Conservation (phyloP, 2,888 invertebrate species). For the Andrena marginata region DNA sequence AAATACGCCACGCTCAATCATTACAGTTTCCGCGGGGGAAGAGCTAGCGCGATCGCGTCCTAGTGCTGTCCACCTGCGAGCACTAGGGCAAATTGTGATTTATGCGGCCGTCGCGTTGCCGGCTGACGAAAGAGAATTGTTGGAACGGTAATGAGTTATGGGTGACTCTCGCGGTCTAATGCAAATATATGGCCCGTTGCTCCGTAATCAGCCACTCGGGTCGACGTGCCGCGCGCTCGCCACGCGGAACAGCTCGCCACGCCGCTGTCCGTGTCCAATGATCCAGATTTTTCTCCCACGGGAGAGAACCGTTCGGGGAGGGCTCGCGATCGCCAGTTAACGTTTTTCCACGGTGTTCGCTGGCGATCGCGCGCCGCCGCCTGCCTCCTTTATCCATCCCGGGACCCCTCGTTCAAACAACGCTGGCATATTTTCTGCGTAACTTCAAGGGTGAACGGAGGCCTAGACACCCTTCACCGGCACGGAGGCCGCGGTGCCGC, state of each 20-base stretch:
- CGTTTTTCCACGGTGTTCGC: conserved; percentile 24
- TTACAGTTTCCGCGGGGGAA: conserved; percentile 19
- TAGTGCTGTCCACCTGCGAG: conserved; percentile 63
- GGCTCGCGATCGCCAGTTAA: conserved; percentile 39
- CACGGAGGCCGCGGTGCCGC: background rate
- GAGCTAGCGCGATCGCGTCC: conserved; percentile 25
- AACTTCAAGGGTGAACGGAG: conserved; percentile 32
- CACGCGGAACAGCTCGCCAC: background rate
- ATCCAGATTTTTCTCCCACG: conserved; percentile 34
- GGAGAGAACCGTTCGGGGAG: background rate
- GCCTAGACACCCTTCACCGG: conserved; percentile 33
- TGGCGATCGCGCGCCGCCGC: conserved; percentile 24
- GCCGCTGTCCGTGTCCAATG: background rate
- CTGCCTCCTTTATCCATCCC: conserved; percentile 12
- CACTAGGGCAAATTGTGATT: conserved; percentile 72
- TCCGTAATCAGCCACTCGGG: conserved; percentile 64
- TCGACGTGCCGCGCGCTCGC: conserved; percentile 43
- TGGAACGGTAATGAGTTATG: conserved; percentile 68
- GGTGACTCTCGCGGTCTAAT: conserved; percentile 62
- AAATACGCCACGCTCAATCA: conserved; percentile 40
- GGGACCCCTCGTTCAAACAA: conserved; percentile 36
- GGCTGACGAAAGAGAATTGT: conserved; percentile 73
- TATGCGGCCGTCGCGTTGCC: conserved; percentile 59
- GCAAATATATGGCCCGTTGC: conserved; percentile 68
- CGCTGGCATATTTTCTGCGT: conserved; percentile 57